Base-by-base conservation (phyloP, 2,888 invertebrate species). In the Lochmaea crataegi region DNA sequence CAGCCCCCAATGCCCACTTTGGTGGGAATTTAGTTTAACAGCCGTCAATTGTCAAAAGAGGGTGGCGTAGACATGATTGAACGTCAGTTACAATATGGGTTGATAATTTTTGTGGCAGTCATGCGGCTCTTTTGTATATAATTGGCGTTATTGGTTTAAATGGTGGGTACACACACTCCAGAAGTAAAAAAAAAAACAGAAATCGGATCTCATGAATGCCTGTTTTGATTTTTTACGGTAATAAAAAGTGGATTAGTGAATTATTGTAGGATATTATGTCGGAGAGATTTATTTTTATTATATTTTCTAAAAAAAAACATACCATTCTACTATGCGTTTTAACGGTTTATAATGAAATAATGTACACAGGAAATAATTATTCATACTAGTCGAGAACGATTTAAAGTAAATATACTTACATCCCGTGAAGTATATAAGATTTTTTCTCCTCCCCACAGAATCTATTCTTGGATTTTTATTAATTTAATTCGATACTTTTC, bases 21-120 rank as follows among this genome's bases (percentile, higher is more conserved):
- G 81, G 83, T 82, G 83, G 82, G 82, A 83, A 83, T 80, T 78
- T 79, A 80, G 81, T 81, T 82, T 82, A 83, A 80, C 83, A 83
- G 81, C 83, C 81, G 81, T 82, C 83, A 83, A 81, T 82, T 80
- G 81, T 82, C 82, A 80, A 76, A 70, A 78, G 81, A 80, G 81
- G 82, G 81, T 80, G 80, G 77, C 72, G 42, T 66, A 57, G 71
- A 76, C 69, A 82, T 82, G 82, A 82, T 82, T 81, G 83, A 82
- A 82, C 78, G 83, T 82, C 82, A 82, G 76, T 77, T 76, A 76
- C 81, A 82, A 82, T 83, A 82, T 82, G 83, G 83, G 81, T 82
- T 82, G 82, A 82, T 83, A 83, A 82, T 82, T 82, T 79, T 79
- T 81, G 76, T 72, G 82, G 79, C 82, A 80, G 80, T 81, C 80